phyloP scores from a whole-genome alignment of 1,140 invertebrate species.

The Panagrolaimus sp. region DNA sequence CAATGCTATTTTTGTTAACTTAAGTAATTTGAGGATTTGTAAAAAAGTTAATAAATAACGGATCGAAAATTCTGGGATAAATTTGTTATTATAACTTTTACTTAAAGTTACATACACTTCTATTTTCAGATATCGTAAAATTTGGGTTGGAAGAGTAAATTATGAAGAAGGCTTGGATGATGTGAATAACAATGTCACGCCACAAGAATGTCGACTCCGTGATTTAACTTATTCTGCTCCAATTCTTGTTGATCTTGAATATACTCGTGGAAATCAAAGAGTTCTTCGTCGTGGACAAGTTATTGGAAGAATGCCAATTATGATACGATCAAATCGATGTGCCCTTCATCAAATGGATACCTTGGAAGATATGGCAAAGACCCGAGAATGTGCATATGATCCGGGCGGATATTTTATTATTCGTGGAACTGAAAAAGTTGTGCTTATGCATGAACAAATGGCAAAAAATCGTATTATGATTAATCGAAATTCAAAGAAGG shows the following conservation, averaged over 20 bases:
- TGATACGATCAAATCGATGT: constrained; percentile 67
- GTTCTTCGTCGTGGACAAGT: constrained; percentile 79
- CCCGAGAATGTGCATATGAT: constrained; percentile 96
- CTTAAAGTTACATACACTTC: not conserved
- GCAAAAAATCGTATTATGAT: constrained; percentile 90
- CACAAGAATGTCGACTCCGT: constrained; percentile 89
- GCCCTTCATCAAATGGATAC: constrained; percentile 50
- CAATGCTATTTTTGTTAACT: too few species aligned
- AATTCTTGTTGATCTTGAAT: constrained; percentile 94
- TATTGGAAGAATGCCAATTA: constrained; percentile 95
- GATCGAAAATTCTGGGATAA: too few species aligned
- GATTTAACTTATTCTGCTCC: constrained; percentile 97
- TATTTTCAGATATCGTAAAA: constrained; percentile 71
- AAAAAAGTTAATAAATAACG: too few species aligned
- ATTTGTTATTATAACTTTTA: too few species aligned
- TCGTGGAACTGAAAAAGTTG: constrained; percentile 78
- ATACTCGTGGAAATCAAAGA: constrained; percentile 80
- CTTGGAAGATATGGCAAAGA: constrained; percentile 76
- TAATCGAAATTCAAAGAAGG: constrained; percentile 74
- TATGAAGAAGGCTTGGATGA: constrained; percentile 87
- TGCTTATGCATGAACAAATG: constrained; percentile 95
- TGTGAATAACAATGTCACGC: constrained; percentile 73
- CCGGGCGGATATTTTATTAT: constrained; percentile 98
- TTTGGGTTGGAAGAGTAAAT: constrained; percentile 81
- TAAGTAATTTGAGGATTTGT: too few species aligned